phyloP scores from a whole-genome alignment of 2,888 invertebrate species.

The Embidobia sp. region DNA sequence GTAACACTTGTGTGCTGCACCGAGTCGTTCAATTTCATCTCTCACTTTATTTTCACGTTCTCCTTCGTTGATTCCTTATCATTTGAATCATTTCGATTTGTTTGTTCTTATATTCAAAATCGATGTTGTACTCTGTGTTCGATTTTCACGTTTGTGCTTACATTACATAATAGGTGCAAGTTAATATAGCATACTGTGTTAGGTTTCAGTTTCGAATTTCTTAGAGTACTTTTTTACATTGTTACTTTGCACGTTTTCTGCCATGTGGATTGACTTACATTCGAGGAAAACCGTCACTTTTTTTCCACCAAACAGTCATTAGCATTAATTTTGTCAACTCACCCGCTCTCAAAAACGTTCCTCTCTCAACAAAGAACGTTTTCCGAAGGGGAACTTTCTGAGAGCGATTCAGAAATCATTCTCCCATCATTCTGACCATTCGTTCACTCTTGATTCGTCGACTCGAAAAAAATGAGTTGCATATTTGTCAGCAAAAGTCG shows the following conservation, averaged over 20 bases:
- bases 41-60: slow-evolving; percentile 43
- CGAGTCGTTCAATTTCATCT: slow-evolving; percentile 20
- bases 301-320: no score
- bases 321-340: no score
- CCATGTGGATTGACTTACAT: slow-evolving; percentile 54
- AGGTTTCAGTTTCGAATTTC: slow-evolving; percentile 57
- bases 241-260: slow-evolving; percentile 57
- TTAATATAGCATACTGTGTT: slow-evolving; percentile 58
- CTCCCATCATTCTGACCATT: no score
- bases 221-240: slow-evolving; percentile 51
- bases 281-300: slow-evolving; percentile 17
- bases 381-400: no score
- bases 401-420: no score
- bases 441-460: no score
- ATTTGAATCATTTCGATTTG: slow-evolving; percentile 21
- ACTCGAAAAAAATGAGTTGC: slow-evolving; percentile 22
- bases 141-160: slow-evolving; percentile 58
- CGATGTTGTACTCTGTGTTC: slow-evolving; percentile 64
- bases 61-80: slow-evolving; percentile 15
- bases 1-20: slow-evolving; percentile 32
- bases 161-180: slow-evolving; percentile 60
- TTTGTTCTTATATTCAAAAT: slow-evolving; percentile 56
- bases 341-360: no score
- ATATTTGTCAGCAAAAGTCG: slow-evolving; percentile 41
- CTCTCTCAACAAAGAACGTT: no score